Conservation (phyloP, 2,888 invertebrate species). For the Philonicus albiceps region DNA sequence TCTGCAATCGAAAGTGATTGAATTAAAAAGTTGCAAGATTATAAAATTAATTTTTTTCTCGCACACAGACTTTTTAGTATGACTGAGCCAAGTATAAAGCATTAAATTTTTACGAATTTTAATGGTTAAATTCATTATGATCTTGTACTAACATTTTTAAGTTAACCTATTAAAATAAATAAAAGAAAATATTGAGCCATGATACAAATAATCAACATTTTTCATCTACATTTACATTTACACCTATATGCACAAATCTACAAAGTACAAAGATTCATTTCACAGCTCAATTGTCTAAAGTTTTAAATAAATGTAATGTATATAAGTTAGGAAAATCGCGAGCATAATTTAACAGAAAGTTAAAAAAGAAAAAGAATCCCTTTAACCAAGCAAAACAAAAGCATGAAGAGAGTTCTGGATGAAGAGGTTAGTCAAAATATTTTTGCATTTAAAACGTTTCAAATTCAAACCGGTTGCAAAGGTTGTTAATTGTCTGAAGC, state of each 20-base stretch:
- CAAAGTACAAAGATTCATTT: too few relatives aligned
- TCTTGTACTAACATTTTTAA: too few relatives aligned
- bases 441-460: background rate
- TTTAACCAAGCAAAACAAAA: background rate
- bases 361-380: background rate
- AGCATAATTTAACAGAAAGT: too few relatives aligned
- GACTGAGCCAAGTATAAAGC: background rate
- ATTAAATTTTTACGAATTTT: background rate
- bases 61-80: background rate
- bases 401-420: background rate
- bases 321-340: too few relatives aligned
- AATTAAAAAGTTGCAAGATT: too few relatives aligned
- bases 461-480: constrained; percentile 6
- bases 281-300: too few relatives aligned
- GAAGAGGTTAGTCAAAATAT: constrained; percentile 37
- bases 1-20: background rate
- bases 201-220: too few relatives aligned
- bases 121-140: background rate
- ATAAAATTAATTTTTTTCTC: background rate
- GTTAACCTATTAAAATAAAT: background rate
- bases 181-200: background rate
- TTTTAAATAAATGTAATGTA: too few relatives aligned
- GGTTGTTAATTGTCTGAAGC: background rate
- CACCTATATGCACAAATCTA: too few relatives aligned
- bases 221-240: too few relatives aligned